Conservation (phyloP, 2,113 vertebrate species). For the Haemorhous mexicanus region DNA sequence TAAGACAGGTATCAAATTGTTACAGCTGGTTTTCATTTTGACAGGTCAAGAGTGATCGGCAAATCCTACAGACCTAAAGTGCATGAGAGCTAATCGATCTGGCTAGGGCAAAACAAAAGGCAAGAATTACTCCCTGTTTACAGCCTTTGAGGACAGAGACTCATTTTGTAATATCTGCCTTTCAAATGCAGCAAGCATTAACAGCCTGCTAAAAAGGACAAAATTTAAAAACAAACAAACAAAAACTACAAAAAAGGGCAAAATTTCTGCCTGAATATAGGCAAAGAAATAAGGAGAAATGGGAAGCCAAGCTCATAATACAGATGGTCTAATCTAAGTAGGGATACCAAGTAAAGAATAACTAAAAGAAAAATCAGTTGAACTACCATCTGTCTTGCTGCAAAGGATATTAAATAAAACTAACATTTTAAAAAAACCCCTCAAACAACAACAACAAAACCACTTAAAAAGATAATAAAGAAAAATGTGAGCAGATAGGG, state of each 20-base stretch:
- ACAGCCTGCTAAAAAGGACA: background rate
- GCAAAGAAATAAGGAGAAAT: background rate
- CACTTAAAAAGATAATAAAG: background rate
- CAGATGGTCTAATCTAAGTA: background rate
- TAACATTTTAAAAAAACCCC: too few species aligned
- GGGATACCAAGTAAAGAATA: background rate
- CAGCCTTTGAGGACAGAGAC: background rate
- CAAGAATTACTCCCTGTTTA: background rate
- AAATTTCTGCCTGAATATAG: background rate
- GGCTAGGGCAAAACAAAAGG: background rate
- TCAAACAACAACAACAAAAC: background rate
- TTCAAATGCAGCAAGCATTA: background rate
- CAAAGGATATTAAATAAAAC: background rate
- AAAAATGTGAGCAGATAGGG: background rate
- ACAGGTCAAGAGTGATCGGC: background rate
- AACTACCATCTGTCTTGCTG: background rate
- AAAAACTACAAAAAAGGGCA: background rate
- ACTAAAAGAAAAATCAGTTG: background rate
- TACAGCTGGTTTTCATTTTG: constrained; percentile 14
- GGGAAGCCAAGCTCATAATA: background rate
- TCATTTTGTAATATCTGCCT: background rate
- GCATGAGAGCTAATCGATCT: background rate
- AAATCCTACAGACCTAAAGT: background rate
- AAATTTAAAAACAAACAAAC: background rate
- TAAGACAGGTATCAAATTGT: background rate